Evolutionary conservation across 1,140 invertebrate genomes (phyloP).

Genomic region (Euschistus heros): DNA sequence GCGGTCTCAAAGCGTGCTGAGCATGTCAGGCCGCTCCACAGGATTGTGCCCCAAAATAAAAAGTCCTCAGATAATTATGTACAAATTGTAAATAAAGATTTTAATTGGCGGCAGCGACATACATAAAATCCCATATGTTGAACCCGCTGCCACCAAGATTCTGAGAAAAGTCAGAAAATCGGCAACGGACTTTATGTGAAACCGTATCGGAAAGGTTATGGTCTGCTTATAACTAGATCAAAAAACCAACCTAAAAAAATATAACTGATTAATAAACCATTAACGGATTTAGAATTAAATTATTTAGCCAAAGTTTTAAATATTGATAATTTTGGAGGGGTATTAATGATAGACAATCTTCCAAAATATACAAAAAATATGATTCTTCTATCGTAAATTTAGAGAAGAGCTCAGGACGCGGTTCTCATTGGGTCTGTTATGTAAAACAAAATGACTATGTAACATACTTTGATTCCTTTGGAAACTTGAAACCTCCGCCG

Average conservation of each 20-base stretch:
- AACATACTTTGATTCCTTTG: not conserved
- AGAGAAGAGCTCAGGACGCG: not conserved
- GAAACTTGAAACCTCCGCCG: not conserved
- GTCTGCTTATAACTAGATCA: not conserved
- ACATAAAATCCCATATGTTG: too few species aligned
- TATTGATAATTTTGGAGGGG: not conserved
- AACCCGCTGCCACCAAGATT: too few species aligned
- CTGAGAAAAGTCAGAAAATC: too few species aligned
- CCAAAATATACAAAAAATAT: not conserved
- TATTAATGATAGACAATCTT: not conserved
- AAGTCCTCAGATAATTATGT: too few species aligned
- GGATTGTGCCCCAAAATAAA: too few species aligned
- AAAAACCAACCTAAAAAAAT: not conserved
- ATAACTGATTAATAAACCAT: not conserved
- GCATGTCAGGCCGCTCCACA: too few species aligned
- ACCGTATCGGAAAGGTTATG: not conserved
- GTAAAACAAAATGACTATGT: not conserved
- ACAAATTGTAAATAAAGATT: too few species aligned
- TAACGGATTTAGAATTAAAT: not conserved
- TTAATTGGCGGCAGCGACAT: too few species aligned
- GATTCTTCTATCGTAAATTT: not conserved
- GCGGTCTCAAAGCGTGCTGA: too few species aligned
- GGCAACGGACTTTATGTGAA: too few species aligned
- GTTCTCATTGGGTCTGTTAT: too few species aligned
- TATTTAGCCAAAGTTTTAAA: not conserved